A percentile compares a stretch with the other conserved stretches of the same genome.
Evolutionary conservation across 2,888 invertebrate genomes (phyloP).

Genomic region (Beris morrisii): DNA sequence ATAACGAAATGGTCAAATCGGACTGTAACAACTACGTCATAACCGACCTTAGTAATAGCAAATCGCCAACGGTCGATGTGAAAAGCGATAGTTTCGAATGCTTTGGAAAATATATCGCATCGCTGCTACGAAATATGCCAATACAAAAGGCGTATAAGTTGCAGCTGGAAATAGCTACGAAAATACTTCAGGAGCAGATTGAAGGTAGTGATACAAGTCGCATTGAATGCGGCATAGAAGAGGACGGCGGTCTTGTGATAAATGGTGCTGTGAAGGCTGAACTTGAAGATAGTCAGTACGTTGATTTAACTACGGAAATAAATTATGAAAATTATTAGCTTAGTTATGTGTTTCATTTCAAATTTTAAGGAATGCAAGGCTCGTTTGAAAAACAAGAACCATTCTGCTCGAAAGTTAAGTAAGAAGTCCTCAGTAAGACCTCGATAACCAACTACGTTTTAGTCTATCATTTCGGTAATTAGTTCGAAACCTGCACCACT

Average conservation of each 20-base stretch:
- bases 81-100: slow-evolving; percentile 24
- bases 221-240: neutral
- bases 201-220: neutral
- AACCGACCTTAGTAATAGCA: neutral
- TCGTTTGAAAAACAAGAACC: no score
- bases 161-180: slow-evolving; percentile 18
- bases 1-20: neutral
- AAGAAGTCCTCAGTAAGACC: no score
- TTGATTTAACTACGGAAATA: slow-evolving; percentile 23
- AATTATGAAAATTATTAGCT: slow-evolving; percentile 20
- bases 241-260: no score
- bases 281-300: slow-evolving; percentile 1
- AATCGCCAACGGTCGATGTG: neutral
- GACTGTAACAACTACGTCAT: no score
- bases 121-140: slow-evolving; percentile 15
- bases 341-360: no score
- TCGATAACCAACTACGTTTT: no score
- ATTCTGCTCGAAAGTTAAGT: no score
- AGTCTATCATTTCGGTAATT: no score
- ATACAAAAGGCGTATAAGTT: neutral
- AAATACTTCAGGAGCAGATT: slow-evolving; percentile 5
- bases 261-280: slow-evolving; percentile 12
- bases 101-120: slow-evolving; percentile 22
- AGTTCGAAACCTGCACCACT: no score
- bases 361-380: no score